Percentiles rank a stretch among this genome's conserved stretches.
Conservation (phyloP, 2,113 vertebrate genomes). For the Acrocephalus arundinaceus region DNA sequence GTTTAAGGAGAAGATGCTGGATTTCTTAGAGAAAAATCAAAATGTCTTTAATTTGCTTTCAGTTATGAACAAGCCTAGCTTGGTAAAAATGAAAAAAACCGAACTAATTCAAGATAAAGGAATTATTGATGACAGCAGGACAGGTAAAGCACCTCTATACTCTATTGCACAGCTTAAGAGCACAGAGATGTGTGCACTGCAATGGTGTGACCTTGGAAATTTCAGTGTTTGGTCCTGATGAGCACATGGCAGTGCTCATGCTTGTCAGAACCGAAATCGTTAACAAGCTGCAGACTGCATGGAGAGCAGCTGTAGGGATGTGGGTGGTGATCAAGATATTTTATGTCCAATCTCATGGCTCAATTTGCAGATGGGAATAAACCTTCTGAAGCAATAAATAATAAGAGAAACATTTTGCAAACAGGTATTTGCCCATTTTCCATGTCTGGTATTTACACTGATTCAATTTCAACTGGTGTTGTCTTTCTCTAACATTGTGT, state of each 20-base stretch:
- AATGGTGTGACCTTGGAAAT: not conserved
- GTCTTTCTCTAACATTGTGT: not conserved
- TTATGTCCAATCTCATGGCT: not conserved
- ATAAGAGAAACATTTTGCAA: not conserved
- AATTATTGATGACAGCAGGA: not conserved
- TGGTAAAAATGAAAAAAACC: not conserved
- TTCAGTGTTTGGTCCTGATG: not conserved
- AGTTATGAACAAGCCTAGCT: not conserved
- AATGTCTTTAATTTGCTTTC: conserved; percentile 20
- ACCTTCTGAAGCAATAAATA: not conserved
- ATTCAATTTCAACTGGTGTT: rapidly evolving
- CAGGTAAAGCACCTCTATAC: not conserved
- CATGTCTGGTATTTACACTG: not conserved
- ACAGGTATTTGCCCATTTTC: not conserved
- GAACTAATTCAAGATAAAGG: not conserved
- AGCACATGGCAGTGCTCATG: not conserved
- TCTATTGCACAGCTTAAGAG: rapidly evolving
- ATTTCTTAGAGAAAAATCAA: conserved; percentile 39
- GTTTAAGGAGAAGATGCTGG: not conserved
- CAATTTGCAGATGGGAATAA: not conserved
- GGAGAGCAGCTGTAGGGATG: not conserved
- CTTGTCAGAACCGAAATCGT: not conserved
- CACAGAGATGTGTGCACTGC: not conserved
- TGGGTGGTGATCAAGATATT: not conserved
- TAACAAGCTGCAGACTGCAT: not conserved